A percentile compares a stretch with the other conserved stretches of the same genome.
Evolutionary conservation across 2,113 vertebrate species (phyloP).

Genomic region (Porphyrio hochstetteri): DNA sequence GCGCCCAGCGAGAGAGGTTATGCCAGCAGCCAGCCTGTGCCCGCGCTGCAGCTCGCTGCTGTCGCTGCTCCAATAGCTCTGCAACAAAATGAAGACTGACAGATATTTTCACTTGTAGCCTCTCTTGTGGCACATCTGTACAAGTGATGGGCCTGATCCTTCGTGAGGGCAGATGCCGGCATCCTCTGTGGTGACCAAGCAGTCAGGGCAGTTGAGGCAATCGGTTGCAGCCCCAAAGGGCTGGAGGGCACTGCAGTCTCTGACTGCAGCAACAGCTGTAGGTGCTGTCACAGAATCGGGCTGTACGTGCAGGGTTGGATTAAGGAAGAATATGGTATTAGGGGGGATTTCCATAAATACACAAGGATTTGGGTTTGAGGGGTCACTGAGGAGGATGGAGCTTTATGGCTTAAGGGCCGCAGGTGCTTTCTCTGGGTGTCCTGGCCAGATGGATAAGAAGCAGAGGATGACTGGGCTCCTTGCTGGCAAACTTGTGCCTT

Average conservation of each 20-base stretch:
- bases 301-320: not conserved
- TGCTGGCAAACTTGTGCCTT: not conserved
- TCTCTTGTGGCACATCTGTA: not conserved
- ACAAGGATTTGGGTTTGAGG: not conserved
- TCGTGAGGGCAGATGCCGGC: not conserved
- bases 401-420: not conserved
- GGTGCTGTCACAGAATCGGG: not conserved
- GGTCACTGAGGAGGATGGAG: not conserved
- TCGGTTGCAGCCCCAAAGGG: rapidly evolving
- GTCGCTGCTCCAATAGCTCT: not conserved
- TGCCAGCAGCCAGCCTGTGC: not conserved
- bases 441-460: not conserved
- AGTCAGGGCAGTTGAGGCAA: rapidly evolving
- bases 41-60: not conserved
- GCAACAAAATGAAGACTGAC: rapidly evolving
- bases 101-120: not conserved
- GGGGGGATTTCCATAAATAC: not conserved
- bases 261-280: not conserved
- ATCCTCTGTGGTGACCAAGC: not conserved
- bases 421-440: not conserved
- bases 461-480: not conserved
- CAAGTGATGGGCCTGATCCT: not conserved
- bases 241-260: not conserved
- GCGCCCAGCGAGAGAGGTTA: not conserved
- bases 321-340: not conserved